Evolutionary conservation across 2,888 invertebrate species (phyloP).

Genomic region (Euspilapteryx auroguttella): DNA sequence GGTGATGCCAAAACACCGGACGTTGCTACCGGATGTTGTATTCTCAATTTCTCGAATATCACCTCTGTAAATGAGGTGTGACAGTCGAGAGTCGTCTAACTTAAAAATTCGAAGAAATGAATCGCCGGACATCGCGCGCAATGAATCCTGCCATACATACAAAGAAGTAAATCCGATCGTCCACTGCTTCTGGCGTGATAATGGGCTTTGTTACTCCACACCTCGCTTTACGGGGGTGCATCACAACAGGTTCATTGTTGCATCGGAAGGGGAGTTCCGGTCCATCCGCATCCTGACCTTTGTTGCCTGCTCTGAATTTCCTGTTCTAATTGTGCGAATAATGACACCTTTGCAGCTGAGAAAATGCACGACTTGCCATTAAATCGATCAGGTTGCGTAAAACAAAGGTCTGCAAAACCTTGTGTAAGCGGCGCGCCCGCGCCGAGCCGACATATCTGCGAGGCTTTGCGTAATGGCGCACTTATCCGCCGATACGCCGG

Average conservation of each 20-base stretch:
- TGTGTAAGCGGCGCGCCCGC: constrained; percentile 50
- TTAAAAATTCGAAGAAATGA: constrained; percentile 16
- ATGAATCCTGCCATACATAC: constrained; percentile 21
- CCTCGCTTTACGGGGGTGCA: constrained; percentile 13
- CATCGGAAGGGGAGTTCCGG: constrained; percentile 13
- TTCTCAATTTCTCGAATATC: constrained; percentile 36
- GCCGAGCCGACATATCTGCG: constrained; percentile 52
- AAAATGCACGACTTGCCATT: constrained; percentile 55
- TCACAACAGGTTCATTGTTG: constrained; percentile 24
- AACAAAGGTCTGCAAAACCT: constrained; percentile 61
- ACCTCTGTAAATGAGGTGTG: constrained; percentile 13
- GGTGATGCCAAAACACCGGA: constrained; percentile 54
- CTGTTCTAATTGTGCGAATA: constrained; percentile 5
- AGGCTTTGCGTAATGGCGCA: constrained; percentile 58
- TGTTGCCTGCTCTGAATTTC: constrained; percentile 11
- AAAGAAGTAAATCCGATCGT: constrained; percentile 31
- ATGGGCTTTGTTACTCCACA: constrained; percentile 20
- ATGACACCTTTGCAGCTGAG: constrained; percentile 16
- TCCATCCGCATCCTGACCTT: constrained; percentile 18
- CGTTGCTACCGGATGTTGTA: constrained; percentile 48
- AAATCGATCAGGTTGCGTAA: constrained; percentile 60
- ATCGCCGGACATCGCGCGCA: constrained; percentile 31
- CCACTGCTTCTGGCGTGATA: constrained; percentile 17
- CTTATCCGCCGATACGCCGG: constrained; percentile 52
- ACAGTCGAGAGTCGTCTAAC: constrained; percentile 13